These are phyloP conservation scores for Aurelia coerulea DNA, from an alignment of 30 jellyfish, hydroid and myxozoan species.

Conservation along the genomic window DNA sequence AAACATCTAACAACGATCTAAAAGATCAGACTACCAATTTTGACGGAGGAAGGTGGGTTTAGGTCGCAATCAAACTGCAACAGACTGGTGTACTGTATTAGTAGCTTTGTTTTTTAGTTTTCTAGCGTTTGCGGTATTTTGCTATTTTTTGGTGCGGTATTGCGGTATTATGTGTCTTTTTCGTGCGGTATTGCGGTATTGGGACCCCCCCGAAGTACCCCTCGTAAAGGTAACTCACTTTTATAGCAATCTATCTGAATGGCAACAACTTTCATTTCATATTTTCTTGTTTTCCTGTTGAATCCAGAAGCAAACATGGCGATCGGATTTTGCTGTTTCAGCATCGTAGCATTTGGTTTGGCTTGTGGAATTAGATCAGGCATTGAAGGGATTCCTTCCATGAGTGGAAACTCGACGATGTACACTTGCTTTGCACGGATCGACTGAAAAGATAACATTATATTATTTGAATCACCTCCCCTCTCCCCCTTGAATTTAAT, in stretches of 20 bases:
- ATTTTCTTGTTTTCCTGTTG: neutral
- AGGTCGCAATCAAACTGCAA: no score
- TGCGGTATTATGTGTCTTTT: no score
- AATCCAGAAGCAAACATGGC: neutral
- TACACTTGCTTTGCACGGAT: neutral
- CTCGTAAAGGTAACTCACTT: neutral
- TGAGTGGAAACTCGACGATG: constrained; percentile 9
- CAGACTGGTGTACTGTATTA: no score
- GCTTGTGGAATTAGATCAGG: constrained; percentile 7
- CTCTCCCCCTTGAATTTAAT: no score
- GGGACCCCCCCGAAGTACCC: no score
- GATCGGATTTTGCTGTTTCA: constrained; percentile 2
- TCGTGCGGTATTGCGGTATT: no score
- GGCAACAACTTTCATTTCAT: constrained; percentile 12
- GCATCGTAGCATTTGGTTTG: constrained; percentile 4
- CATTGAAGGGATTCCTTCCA: constrained; percentile 3
- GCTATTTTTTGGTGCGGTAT: no score
- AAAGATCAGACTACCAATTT: no score
- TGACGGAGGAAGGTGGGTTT: no score
- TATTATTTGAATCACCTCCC: neutral
- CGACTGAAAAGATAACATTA: neutral
- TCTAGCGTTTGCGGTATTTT: no score
- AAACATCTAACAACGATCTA: no score
- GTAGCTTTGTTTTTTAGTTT: no score
- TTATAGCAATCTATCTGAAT: neutral